These are phyloP conservation scores for Synanthedon myopaeformis DNA, from an alignment of 2,888 invertebrate genomes.

Conservation along the genomic window DNA sequence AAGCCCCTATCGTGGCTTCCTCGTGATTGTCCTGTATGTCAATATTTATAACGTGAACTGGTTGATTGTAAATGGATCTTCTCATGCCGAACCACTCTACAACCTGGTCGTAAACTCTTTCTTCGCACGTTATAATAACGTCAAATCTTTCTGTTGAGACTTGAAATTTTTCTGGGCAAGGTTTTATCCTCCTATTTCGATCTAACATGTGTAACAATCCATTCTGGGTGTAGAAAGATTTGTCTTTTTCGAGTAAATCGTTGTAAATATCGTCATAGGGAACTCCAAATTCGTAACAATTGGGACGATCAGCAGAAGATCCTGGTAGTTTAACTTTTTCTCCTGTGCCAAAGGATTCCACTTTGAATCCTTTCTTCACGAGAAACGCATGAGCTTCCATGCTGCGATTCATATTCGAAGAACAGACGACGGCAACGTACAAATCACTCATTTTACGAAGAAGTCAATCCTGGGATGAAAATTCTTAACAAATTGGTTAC, in stretches of 20 bases:
- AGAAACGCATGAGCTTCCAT: constrained; percentile 99
- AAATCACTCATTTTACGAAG: constrained; percentile 50
- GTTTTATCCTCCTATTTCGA: constrained; percentile 94
- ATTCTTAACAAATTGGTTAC: too few relatives aligned
- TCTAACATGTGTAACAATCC: constrained; percentile 98
- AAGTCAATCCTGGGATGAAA: too few relatives aligned
- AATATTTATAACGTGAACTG: constrained; percentile 97
- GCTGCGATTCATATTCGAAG: constrained; percentile 99
- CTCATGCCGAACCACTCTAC: constrained; percentile 91
- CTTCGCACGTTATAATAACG: constrained; percentile 96
- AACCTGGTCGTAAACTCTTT: constrained; percentile 98
- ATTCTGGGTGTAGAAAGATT: constrained; percentile 96
- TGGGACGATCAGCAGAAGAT: constrained; percentile 91
- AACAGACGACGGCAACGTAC: constrained; percentile 95
- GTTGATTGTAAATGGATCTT: constrained; percentile 83
- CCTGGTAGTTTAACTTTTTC: constrained; percentile 98
- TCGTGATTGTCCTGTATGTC: constrained; percentile 99
- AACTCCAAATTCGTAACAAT: constrained; percentile 96
- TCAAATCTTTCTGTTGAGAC: constrained; percentile 90
- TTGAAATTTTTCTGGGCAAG: constrained; percentile 95
- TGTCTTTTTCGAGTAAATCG: constrained; percentile 91
- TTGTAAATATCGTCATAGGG: constrained; percentile 97
- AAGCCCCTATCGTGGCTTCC: constrained; percentile 98
- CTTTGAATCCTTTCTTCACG: constrained; percentile 96
- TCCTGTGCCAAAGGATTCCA: constrained; percentile 93